A percentile compares a stretch with the other conserved stretches of the same genome.
Evolutionary conservation across 2,888 invertebrate species (phyloP).

Genomic region (Drepana falcataria): DNA sequence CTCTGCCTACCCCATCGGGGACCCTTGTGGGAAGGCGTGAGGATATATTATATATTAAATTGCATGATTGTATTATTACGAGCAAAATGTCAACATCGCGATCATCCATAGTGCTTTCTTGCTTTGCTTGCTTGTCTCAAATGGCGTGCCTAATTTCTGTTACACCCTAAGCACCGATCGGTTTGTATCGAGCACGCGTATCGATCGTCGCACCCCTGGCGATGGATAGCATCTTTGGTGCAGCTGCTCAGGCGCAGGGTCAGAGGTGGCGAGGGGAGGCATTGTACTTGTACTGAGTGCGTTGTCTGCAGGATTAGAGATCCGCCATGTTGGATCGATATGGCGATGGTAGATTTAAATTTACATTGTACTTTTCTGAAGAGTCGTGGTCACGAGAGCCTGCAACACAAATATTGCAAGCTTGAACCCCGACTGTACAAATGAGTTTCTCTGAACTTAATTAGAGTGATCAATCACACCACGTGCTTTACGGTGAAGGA

Average conservation of each 20-base stretch:
- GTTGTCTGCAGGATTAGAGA: constrained; percentile 48
- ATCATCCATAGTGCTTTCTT: background rate
- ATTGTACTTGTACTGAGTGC: constrained; percentile 51
- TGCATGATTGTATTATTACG: no score
- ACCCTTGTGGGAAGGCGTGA: no score
- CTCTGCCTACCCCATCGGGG: no score
- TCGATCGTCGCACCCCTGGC: constrained; percentile 65
- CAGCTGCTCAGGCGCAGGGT: constrained; percentile 72
- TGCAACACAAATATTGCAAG: no score
- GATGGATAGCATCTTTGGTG: constrained; percentile 54
- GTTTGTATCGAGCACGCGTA: constrained; percentile 27
- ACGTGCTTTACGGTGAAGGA: no score
- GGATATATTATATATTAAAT: no score
- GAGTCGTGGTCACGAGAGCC: no score
- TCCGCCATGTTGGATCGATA: constrained; percentile 50
- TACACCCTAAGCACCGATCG: constrained; percentile 6
- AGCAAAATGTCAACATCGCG: no score
- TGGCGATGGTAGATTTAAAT: constrained; percentile 13
- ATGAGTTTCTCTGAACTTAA: no score
- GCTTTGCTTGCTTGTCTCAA: background rate
- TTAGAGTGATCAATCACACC: no score
- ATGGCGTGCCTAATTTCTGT: background rate
- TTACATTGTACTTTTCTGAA: constrained; percentile 10
- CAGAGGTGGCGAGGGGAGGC: constrained; percentile 63
- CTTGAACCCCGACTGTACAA: no score